These are phyloP conservation scores for Scelioninae gen. 2 DNA, from an alignment of 2,888 invertebrate species.

Conservation along the genomic window DNA sequence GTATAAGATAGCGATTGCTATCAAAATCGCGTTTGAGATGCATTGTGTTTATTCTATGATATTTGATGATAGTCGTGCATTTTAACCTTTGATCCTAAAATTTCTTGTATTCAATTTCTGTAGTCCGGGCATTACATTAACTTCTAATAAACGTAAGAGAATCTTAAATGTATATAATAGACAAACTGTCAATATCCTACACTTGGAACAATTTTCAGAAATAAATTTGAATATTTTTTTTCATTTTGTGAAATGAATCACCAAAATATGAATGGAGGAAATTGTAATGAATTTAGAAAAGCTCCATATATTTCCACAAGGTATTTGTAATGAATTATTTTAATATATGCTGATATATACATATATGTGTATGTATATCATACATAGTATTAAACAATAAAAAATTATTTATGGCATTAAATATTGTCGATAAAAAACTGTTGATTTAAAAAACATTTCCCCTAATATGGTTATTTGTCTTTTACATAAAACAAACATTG, in stretches of 20 bases:
- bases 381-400: no score
- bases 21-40: slow-evolving; percentile 2
- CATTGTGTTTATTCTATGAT: neutral
- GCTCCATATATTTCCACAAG: slow-evolving; percentile 58
- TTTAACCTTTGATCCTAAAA: slow-evolving; percentile 39
- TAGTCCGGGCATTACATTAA: neutral
- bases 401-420: no score
- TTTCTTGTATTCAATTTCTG: slow-evolving; percentile 10
- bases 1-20: no score
- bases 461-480: no score
- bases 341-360: neutral
- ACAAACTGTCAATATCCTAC: neutral
- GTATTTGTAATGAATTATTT: neutral
- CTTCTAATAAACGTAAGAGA: neutral
- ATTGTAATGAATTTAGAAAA: slow-evolving; percentile 65
- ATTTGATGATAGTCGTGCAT: neutral
- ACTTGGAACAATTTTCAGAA: neutral
- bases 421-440: no score
- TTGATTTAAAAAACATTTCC: no score
- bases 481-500: no score
- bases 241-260: slow-evolving; percentile 61
- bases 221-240: neutral
- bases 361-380: neutral
- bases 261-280: slow-evolving; percentile 62
- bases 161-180: neutral